phyloP scores from a whole-genome alignment of 30 jellyfish, hydroid and myxozoan species.

The Clytia hemisphaerica region DNA sequence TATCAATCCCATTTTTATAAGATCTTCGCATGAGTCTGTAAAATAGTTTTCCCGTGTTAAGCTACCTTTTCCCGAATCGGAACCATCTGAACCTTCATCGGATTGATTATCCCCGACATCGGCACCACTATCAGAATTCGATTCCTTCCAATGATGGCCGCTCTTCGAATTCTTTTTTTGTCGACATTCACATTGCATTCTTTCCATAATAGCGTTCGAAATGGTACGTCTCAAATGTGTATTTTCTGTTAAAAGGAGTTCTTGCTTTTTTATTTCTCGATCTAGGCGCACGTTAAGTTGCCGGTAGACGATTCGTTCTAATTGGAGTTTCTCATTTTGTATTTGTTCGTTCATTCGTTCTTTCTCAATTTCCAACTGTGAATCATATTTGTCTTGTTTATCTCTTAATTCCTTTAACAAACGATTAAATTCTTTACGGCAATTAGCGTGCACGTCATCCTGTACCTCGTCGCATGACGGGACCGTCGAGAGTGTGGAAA shows the following conservation, averaged over 20 bases:
- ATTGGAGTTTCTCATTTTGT: conserved; percentile 27
- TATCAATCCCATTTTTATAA: no score
- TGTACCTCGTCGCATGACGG: not conserved
- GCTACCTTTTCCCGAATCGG: not conserved
- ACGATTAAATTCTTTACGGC: conserved; percentile 22
- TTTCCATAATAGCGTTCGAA: conserved; percentile 1
- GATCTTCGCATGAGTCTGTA: no score
- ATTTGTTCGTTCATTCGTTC: conserved; percentile 1
- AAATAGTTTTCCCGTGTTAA: no score
- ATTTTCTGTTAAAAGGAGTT: conserved; percentile 24
- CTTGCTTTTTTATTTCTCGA: conserved; percentile 19
- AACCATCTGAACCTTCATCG: conserved; percentile 1
- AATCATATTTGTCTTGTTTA: conserved; percentile 8
- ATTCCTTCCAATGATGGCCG: not conserved
- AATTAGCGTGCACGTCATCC: conserved; percentile 22
- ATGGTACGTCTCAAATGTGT: conserved; percentile 22
- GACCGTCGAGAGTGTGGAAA: not conserved
- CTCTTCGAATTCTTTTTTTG: not conserved
- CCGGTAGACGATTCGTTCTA: conserved; percentile 19
- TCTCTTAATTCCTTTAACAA: conserved; percentile 6
- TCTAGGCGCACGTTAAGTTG: conserved; percentile 22
- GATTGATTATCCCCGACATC: conserved; percentile 12
- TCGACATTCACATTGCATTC: not conserved
- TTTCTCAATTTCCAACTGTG: conserved; percentile 3
- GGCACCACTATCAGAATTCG: conserved; percentile 12